Evolutionary conservation across 2,888 invertebrate species (phyloP).

Genomic region (Carabus problematicus): DNA sequence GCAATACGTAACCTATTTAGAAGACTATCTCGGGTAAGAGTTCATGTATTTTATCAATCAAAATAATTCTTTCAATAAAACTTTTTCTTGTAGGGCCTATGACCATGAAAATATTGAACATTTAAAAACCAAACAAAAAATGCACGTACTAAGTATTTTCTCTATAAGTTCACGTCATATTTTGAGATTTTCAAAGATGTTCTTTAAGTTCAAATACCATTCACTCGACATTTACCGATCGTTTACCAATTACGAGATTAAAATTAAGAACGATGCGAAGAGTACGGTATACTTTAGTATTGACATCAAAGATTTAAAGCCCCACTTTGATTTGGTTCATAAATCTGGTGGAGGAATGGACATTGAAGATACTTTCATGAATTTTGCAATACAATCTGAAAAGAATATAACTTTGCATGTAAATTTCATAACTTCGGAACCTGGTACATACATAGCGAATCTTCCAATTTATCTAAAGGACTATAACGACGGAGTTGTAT

Average conservation of each 20-base stretch:
- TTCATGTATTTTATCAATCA: neutral
- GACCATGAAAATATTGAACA: constrained; percentile 5
- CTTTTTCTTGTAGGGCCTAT: neutral
- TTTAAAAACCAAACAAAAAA: neutral
- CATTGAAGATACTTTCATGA: constrained; percentile 44
- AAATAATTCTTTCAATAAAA: constrained; percentile 38
- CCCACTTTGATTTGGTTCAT: constrained; percentile 52
- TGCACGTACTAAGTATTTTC: constrained; percentile 14
- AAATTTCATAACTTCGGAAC: constrained; percentile 50
- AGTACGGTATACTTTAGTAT: constrained; percentile 50
- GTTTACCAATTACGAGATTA: constrained; percentile 12
- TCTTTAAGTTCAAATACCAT: constrained; percentile 38
- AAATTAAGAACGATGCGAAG: constrained; percentile 46
- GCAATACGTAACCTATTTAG: neutral
- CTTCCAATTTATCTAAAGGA: constrained; percentile 54
- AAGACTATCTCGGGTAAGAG: neutral
- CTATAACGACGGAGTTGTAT: constrained; percentile 51
- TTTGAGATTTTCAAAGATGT: constrained; percentile 43
- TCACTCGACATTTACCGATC: constrained; percentile 9
- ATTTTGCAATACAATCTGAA: constrained; percentile 48
- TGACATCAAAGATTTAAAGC: constrained; percentile 49
- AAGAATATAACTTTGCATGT: constrained; percentile 50
- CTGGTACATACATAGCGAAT: constrained; percentile 49
- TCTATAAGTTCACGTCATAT: constrained; percentile 24
- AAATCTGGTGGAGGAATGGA: constrained; percentile 46